phyloP scores from a whole-genome alignment of 2,113 vertebrate genomes.

The Hymenochirus boettgeri region DNA sequence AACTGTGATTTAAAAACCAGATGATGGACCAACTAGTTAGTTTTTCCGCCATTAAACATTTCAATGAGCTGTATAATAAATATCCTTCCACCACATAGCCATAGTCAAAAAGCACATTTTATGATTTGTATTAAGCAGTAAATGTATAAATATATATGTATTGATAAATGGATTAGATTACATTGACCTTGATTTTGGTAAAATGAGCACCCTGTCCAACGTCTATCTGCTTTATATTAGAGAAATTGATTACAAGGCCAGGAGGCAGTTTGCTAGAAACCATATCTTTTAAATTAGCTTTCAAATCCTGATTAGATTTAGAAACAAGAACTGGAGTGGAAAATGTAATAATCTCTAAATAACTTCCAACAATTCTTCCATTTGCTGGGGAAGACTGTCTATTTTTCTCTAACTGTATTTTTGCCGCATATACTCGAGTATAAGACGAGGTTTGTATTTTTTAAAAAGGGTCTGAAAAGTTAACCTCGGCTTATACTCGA shows the following conservation, averaged over 20 bases:
- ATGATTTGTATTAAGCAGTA: not conserved
- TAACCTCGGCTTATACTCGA: too few species aligned
- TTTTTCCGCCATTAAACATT: too few species aligned
- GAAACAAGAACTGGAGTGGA: slow-evolving; percentile 36
- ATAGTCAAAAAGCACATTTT: too few species aligned
- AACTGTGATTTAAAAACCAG: too few species aligned
- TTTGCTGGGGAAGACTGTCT: not conserved
- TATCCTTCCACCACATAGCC: too few species aligned
- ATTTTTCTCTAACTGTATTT: too few species aligned
- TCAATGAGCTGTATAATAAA: too few species aligned
- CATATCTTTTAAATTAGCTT: slow-evolving; percentile 33
- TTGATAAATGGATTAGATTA: slow-evolving; percentile 24
- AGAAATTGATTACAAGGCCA: slow-evolving; percentile 37
- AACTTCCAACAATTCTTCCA: slow-evolving; percentile 23
- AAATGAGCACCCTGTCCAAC: slow-evolving; percentile 12
- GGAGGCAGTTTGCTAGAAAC: slow-evolving; percentile 30
- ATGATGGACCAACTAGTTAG: too few species aligned
- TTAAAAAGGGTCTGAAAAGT: too few species aligned
- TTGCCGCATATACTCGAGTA: too few species aligned
- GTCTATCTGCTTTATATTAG: slow-evolving; percentile 20
- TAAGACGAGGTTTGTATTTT: too few species aligned
- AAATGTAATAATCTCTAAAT: slow-evolving; percentile 29
- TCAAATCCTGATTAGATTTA: slow-evolving; percentile 37
- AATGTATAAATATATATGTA: slow-evolving; percentile 23
- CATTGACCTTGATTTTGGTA: slow-evolving; percentile 33